Percentiles rank a stretch among this genome's conserved stretches.
phyloP scores from a whole-genome alignment of 1,140 invertebrate species.

The Drosophila repletoides region DNA sequence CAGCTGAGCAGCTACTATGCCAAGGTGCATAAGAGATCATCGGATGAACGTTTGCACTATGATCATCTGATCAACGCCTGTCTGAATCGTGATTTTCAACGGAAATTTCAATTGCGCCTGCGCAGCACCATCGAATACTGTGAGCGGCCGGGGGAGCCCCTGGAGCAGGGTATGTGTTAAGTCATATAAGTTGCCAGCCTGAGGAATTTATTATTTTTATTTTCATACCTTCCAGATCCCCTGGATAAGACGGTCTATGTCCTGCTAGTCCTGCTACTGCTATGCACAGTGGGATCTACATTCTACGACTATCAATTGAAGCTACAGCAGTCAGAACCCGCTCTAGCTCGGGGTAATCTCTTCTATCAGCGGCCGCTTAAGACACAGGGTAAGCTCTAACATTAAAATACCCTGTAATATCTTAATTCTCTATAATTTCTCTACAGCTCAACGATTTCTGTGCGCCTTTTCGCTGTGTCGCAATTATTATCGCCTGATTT shows the following conservation, averaged over 20 bases:
- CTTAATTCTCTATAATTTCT: not conserved
- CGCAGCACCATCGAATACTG: slow-evolving; percentile 71
- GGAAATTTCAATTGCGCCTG: slow-evolving; percentile 42
- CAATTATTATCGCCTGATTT: slow-evolving; percentile 68
- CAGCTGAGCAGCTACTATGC: slow-evolving; percentile 53
- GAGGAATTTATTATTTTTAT: not conserved
- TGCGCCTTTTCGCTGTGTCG: slow-evolving; percentile 70
- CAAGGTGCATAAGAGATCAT: slow-evolving; percentile 44
- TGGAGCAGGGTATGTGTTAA: slow-evolving; percentile 42
- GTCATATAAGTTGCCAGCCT: too few relatives aligned
- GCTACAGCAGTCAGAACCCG: not conserved
- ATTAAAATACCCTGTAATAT: not conserved
- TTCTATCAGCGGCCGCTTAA: slow-evolving; percentile 45
- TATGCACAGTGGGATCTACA: slow-evolving; percentile 44
- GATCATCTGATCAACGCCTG: slow-evolving; percentile 59
- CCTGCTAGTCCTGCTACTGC: slow-evolving; percentile 34
- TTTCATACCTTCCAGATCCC: slow-evolving; percentile 26
- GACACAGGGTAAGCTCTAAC: slow-evolving; percentile 8
- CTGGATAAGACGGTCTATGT: slow-evolving; percentile 41
- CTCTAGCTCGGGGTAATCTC: slow-evolving; percentile 5
- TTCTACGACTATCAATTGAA: slow-evolving; percentile 54
- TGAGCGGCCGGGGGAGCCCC: slow-evolving; percentile 33
- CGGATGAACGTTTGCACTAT: slow-evolving; percentile 45
- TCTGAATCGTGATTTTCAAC: slow-evolving; percentile 58
- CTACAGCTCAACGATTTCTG: slow-evolving; percentile 32